phyloP scores from a whole-genome alignment of 2,797 vertebrate species.

The Sphenopsis melanotis region DNA sequence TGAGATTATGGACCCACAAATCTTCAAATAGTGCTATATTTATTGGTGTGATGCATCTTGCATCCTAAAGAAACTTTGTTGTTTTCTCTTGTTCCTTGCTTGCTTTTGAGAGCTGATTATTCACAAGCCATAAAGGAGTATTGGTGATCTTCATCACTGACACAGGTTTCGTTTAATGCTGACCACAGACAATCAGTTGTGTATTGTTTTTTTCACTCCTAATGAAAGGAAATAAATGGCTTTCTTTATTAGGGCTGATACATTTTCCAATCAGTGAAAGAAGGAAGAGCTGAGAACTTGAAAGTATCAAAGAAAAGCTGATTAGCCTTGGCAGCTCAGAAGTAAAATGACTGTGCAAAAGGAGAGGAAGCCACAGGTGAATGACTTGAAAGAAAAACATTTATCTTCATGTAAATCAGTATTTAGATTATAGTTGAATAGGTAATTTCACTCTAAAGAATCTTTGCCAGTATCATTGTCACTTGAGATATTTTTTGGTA shows the following conservation, averaged over 20 bases:
- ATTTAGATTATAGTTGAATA: not conserved
- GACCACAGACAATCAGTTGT: not conserved
- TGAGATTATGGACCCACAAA: not conserved
- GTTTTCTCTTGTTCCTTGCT: not conserved
- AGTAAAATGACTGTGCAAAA: not conserved
- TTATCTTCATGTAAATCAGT: not conserved
- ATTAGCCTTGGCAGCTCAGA: not conserved
- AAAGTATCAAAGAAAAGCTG: not conserved
- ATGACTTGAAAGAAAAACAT: not conserved
- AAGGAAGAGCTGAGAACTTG: not conserved
- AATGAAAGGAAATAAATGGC: not conserved
- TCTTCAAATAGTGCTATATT: not conserved
- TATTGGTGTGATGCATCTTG: not conserved
- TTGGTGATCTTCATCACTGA: not conserved
- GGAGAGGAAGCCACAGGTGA: not conserved
- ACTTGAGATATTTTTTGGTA: not conserved
- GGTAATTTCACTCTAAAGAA: not conserved
- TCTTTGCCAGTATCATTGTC: not conserved
- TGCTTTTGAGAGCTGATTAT: not conserved
- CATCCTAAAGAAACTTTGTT: not conserved
- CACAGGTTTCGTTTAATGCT: not conserved
- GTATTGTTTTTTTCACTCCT: not conserved
- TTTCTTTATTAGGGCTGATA: not conserved
- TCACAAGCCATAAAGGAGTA: not conserved
- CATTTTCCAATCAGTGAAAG: not conserved